These are phyloP conservation scores for Penaeus monodon DNA, from an alignment of 2,888 invertebrate genomes.

Conservation along the genomic window DNA sequence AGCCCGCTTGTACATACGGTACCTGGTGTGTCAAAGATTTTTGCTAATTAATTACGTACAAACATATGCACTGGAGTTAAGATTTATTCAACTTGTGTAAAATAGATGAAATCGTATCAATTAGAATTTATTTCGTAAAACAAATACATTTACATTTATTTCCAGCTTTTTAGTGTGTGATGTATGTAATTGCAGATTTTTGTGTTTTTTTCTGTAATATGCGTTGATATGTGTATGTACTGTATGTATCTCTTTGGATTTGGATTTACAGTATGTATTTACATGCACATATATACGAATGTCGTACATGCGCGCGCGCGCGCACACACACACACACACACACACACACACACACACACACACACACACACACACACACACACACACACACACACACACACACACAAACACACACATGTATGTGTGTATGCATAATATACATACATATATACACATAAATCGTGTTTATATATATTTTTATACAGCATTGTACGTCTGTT, in stretches of 20 bases:
- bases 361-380: neutral
- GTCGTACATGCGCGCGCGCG: neutral
- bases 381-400: constrained; percentile 4
- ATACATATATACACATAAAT: neutral
- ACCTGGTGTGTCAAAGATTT: no score
- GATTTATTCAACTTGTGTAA: no score
- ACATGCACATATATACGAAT: neutral
- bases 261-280: neutral
- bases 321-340: neutral
- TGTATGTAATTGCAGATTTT: no score
- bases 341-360: neutral
- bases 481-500: neutral
- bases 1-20: no score
- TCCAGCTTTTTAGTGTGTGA: no score
- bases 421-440: neutral
- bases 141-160: no score
- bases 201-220: neutral
- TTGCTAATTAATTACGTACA: no score
- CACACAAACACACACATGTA: neutral
- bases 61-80: no score
- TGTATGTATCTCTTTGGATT: neutral
- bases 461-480: neutral
- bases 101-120: no score
- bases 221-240: neutral
- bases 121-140: no score